Evolutionary conservation across 2,797 vertebrate species (phyloP).

Genomic region (Psittacula derbiana): DNA sequence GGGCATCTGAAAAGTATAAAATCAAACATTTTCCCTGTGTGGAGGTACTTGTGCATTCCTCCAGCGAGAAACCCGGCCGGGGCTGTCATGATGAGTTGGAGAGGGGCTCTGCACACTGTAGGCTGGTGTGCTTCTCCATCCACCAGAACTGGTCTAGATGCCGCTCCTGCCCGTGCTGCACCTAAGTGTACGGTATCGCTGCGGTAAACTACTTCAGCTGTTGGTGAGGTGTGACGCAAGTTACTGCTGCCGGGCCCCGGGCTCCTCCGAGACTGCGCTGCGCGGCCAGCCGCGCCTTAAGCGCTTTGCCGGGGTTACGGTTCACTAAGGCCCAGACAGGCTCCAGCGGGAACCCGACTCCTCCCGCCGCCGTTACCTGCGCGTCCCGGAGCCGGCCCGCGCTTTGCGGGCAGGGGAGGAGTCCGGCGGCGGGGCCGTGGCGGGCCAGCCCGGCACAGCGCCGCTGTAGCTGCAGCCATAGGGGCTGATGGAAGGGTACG

Average conservation of each 20-base stretch:
- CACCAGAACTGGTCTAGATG: fast-evolving
- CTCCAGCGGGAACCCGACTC: not conserved
- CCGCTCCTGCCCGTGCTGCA: fast-evolving
- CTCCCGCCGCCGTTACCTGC: not conserved
- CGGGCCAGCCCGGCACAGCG: not conserved
- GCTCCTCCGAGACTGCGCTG: fast-evolving
- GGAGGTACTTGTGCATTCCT: fast-evolving
- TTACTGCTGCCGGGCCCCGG: fast-evolving
- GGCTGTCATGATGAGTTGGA: fast-evolving
- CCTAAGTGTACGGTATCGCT: fast-evolving
- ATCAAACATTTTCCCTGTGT: fast-evolving
- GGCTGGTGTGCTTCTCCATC: not conserved
- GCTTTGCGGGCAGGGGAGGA: not conserved
- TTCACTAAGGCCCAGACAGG: not conserved
- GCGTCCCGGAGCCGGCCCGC: not conserved
- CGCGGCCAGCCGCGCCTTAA: not conserved
- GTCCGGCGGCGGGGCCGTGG: not conserved
- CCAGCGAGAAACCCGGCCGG: too few species aligned
- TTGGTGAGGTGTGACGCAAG: not conserved
- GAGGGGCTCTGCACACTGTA: not conserved
- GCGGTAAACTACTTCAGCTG: not conserved
- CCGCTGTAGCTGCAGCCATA: not conserved
- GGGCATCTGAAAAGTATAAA: fast-evolving
- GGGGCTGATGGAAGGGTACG: not conserved
- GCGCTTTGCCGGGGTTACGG: not conserved